A percentile compares a stretch with the other conserved stretches of the same genome.
These are phyloP conservation scores for Thunnus maccoyii DNA, from an alignment of 2,113 vertebrate genomes.

Conservation along the genomic window DNA sequence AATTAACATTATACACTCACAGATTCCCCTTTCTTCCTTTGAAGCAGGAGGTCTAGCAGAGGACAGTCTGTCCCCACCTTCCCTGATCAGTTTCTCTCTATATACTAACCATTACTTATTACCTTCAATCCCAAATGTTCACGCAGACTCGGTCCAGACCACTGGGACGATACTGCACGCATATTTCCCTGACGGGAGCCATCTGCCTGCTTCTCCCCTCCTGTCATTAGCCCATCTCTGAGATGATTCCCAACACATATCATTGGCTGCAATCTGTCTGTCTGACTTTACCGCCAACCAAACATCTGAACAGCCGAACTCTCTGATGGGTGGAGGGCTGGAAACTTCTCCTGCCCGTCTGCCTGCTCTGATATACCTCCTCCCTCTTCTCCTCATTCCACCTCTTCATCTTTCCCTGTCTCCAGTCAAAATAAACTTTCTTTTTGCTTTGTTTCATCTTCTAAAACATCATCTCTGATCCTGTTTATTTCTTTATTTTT, in stretches of 20 bases:
- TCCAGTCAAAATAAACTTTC: slow-evolving; percentile 32
- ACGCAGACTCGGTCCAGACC: slow-evolving; percentile 62
- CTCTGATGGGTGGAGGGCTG: slow-evolving; percentile 78
- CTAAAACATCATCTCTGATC: slow-evolving; percentile 36
- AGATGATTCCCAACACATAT: slow-evolving; percentile 85
- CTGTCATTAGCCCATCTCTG: slow-evolving; percentile 80
- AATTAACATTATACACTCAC: neutral
- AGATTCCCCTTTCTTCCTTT: neutral
- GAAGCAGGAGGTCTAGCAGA: slow-evolving; percentile 36
- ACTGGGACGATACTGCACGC: slow-evolving; percentile 70
- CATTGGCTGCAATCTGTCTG: slow-evolving; percentile 84
- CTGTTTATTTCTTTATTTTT: neutral
- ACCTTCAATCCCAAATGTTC: slow-evolving; percentile 68
- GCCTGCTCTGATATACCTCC: slow-evolving; percentile 27
- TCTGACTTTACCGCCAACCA: slow-evolving; percentile 80
- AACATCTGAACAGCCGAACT: slow-evolving; percentile 81
- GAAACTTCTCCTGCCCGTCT: slow-evolving; percentile 67
- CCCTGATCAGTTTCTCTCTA: slow-evolving; percentile 27
- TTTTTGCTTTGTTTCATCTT: slow-evolving; percentile 47
- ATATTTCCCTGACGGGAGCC: slow-evolving; percentile 80
- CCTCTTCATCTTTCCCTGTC: slow-evolving; percentile 32
- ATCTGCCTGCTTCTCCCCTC: slow-evolving; percentile 81
- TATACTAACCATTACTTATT: slow-evolving; percentile 63
- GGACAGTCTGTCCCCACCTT: slow-evolving; percentile 24
- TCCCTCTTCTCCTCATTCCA: slow-evolving; percentile 30